Evolutionary conservation across 2,797 vertebrate species (phyloP).

Genomic region (Squalus acanthias): DNA sequence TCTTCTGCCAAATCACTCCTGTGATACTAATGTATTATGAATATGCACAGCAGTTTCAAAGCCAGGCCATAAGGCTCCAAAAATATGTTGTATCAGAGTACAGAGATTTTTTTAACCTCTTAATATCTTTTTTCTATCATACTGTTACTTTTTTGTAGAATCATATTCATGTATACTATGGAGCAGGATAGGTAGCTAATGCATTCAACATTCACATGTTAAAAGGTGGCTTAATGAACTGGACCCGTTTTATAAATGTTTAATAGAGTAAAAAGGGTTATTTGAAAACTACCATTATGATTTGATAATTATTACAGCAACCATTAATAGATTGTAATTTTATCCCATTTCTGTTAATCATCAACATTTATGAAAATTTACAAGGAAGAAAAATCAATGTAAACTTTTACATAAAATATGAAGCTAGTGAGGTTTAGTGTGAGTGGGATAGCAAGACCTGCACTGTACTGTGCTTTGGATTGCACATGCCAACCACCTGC

Average conservation of each 20-base stretch:
- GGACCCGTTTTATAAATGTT: background rate
- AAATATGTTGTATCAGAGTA: background rate
- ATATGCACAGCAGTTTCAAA: background rate
- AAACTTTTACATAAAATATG: background rate
- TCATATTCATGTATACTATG: background rate
- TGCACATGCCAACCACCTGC: background rate
- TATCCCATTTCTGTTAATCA: background rate
- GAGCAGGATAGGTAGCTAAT: background rate
- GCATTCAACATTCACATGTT: background rate
- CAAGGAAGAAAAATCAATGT: background rate
- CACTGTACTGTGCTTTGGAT: background rate
- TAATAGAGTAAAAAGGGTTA: background rate
- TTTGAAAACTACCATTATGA: background rate
- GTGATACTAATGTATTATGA: background rate
- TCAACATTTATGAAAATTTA: background rate
- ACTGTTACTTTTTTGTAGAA: background rate
- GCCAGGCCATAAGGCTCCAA: background rate
- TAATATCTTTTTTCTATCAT: background rate
- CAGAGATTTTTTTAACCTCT: background rate
- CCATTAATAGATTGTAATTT: background rate
- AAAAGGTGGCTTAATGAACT: background rate
- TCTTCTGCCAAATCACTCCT: background rate
- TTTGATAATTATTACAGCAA: background rate
- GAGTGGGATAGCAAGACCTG: no score
- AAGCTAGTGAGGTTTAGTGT: no score